Conservation (phyloP, 2,797 vertebrate genomes). For the Synaphobranchus kaupii region DNA sequence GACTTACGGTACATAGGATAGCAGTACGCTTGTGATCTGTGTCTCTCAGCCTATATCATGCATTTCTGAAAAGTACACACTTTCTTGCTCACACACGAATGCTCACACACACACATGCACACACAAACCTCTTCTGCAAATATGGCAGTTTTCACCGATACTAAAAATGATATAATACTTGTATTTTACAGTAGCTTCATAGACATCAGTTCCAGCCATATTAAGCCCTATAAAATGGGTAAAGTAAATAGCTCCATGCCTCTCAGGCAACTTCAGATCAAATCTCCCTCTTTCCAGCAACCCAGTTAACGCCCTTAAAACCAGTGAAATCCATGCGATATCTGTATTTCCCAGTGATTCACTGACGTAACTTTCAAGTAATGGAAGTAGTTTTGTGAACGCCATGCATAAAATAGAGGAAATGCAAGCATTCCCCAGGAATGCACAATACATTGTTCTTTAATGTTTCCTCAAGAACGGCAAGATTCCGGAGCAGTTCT, state of each 20-base stretch:
- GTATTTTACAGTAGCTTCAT: neutral
- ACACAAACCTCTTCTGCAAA: neutral
- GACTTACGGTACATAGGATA: neutral
- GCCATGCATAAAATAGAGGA: slow-evolving; percentile 22
- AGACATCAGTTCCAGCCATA: neutral
- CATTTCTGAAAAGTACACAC: neutral
- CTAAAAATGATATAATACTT: neutral
- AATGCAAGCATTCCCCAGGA: slow-evolving; percentile 29
- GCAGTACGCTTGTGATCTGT: neutral
- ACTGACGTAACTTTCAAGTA: neutral
- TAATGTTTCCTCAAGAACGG: slow-evolving; percentile 7
- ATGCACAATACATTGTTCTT: slow-evolving; percentile 21
- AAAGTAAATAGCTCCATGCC: neutral
- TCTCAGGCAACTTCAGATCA: neutral
- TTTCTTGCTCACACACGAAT: neutral
- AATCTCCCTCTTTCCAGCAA: neutral
- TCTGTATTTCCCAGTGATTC: neutral
- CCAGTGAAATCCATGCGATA: neutral
- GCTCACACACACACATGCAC: too few species aligned
- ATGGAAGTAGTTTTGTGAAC: neutral
- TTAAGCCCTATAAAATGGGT: neutral
- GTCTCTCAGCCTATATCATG: neutral
- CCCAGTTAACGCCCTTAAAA: neutral
- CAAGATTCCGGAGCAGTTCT: neutral
- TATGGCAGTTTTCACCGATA: neutral